phyloP scores from a whole-genome alignment of 1,140 invertebrate genomes.

The Drosophila pseudoobscura region DNA sequence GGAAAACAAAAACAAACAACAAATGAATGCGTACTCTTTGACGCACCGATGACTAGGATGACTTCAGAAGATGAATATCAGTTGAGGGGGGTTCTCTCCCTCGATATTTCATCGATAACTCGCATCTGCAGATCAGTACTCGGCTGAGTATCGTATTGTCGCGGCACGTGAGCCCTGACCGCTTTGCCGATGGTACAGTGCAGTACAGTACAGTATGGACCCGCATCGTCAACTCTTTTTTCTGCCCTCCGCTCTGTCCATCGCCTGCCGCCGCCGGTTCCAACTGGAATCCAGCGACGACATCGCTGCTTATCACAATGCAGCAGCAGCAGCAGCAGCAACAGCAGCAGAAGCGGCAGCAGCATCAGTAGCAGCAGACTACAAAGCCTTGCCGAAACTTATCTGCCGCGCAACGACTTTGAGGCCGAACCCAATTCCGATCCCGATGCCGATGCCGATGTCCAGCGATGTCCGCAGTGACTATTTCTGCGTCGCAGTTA shows the following conservation, averaged over 20 bases:
- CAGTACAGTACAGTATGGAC: no score
- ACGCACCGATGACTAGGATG: no score
- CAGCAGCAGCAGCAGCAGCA: neutral
- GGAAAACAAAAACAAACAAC: neutral
- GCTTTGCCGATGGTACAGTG: no score
- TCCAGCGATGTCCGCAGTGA: neutral
- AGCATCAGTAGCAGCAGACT: conserved; percentile 36
- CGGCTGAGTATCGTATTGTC: no score
- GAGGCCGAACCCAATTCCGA: conserved; percentile 27
- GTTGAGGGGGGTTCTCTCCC: no score
- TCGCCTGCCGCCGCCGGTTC: conserved; percentile 7
- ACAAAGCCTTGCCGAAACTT: conserved; percentile 78
- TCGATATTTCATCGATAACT: no score
- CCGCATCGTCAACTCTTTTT: neutral
- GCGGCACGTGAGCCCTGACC: no score
- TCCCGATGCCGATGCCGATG: neutral
- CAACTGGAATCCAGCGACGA: conserved; percentile 17
- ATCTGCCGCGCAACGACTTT: conserved; percentile 61
- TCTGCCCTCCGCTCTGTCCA: neutral
- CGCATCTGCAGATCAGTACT: no score
- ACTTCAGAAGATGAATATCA: no score
- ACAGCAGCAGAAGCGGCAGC: conserved; percentile 8
- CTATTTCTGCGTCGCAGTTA: conserved; percentile 62
- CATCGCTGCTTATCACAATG: neutral
- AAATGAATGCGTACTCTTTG: neutral